phyloP scores from a whole-genome alignment of 2,113 vertebrate genomes.

The Apus apus region DNA sequence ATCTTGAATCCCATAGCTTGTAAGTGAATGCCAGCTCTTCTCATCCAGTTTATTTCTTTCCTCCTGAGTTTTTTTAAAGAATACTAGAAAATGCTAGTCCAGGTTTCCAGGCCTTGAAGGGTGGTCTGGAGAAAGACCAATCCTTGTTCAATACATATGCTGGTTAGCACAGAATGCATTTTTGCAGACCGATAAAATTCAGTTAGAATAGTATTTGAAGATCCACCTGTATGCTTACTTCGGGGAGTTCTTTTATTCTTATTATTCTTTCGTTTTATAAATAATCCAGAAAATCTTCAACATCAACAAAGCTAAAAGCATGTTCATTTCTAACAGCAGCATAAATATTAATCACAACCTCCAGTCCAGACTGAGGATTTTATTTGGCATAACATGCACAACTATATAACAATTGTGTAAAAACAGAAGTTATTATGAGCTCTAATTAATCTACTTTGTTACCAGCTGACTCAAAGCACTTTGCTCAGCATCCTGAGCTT shows the following conservation, averaged over 20 bases:
- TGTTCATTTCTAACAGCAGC: constrained; percentile 51
- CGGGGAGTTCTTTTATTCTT: not conserved
- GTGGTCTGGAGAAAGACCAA: constrained; percentile 20
- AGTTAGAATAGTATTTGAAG: constrained; percentile 56
- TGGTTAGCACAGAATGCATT: not conserved
- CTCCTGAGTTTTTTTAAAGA: constrained; percentile 8
- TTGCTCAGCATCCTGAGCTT: constrained; percentile 22
- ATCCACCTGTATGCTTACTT: constrained; percentile 44
- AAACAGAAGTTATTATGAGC: constrained; percentile 48
- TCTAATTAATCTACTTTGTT: constrained; percentile 46
- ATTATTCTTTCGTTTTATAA: not conserved
- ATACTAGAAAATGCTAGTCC: not conserved
- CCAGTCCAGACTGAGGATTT: constrained; percentile 44
- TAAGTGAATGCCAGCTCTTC: constrained; percentile 54
- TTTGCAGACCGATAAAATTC: constrained; percentile 42
- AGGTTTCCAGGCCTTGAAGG: not conserved
- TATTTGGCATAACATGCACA: constrained; percentile 56
- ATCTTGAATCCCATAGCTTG: constrained; percentile 40
- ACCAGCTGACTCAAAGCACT: constrained; percentile 10
- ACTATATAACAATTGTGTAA: constrained; percentile 44
- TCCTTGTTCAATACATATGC: not conserved
- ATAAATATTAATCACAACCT: constrained; percentile 70
- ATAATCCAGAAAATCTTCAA: constrained; percentile 62
- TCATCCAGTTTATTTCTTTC: constrained; percentile 61
- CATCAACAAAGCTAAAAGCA: constrained; percentile 46